These are phyloP conservation scores for Nomada fabriciana DNA, from an alignment of 2,888 invertebrate genomes.

Conservation along the genomic window DNA sequence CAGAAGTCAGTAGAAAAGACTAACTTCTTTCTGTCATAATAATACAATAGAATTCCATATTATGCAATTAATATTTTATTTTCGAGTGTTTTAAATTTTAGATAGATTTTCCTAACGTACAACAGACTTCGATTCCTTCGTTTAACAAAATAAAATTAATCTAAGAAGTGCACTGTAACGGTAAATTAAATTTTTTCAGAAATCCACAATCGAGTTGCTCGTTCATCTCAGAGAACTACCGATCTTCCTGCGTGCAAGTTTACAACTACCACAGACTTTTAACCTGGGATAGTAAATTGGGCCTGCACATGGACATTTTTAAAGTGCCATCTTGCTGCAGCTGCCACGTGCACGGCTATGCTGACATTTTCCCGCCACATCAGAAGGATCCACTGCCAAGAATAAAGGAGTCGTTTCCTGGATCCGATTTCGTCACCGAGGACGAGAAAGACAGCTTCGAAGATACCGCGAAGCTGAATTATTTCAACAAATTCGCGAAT, in stretches of 20 bases:
- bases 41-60: not conserved
- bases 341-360: slow-evolving; percentile 92
- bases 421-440: slow-evolving; percentile 84
- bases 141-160: not conserved
- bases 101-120: too few relatives aligned
- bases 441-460: slow-evolving; percentile 74
- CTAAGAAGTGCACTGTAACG: not conserved
- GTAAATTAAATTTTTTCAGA: slow-evolving; percentile 83
- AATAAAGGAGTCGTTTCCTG: slow-evolving; percentile 86
- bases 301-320: slow-evolving; percentile 93
- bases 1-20: slow-evolving; percentile 1
- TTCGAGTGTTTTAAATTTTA: not conserved
- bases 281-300: slow-evolving; percentile 92
- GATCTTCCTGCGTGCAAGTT: slow-evolving; percentile 92
- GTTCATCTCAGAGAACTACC: slow-evolving; percentile 91
- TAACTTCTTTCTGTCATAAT: slow-evolving; percentile 3
- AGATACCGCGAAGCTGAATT: slow-evolving; percentile 68
- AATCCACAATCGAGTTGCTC: slow-evolving; percentile 91
- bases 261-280: slow-evolving; percentile 93
- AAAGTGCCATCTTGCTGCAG: slow-evolving; percentile 94
- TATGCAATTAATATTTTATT: not conserved
- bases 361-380: slow-evolving; percentile 88
- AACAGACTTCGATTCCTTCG: not conserved
- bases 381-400: slow-evolving; percentile 86
- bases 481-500: slow-evolving; percentile 69